phyloP scores from a whole-genome alignment of 2,797 vertebrate species.

The Cyprinella venusta region DNA sequence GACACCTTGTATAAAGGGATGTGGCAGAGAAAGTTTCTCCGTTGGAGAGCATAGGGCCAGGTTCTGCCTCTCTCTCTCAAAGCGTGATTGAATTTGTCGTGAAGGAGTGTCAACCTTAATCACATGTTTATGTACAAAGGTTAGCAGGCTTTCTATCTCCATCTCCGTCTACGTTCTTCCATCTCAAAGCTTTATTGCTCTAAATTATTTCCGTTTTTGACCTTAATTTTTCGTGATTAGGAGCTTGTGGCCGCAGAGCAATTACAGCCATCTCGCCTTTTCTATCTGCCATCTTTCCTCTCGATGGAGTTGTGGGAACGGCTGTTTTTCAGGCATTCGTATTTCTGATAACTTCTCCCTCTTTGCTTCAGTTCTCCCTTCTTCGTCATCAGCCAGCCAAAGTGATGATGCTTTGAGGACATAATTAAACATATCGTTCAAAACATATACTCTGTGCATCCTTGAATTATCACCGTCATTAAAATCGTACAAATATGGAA shows the following conservation, averaged over 20 bases:
- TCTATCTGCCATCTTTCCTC: neutral
- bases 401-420: slow-evolving; percentile 91
- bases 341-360: slow-evolving; percentile 42
- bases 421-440: slow-evolving; percentile 94
- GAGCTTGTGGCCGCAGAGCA: slow-evolving; percentile 34
- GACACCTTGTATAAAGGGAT: slow-evolving; percentile 82
- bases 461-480: slow-evolving; percentile 91
- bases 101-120: slow-evolving; percentile 93
- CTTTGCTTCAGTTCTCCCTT: slow-evolving; percentile 48
- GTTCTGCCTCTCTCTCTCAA: slow-evolving; percentile 86
- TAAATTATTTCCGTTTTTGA: slow-evolving; percentile 40
- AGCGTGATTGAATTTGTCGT: slow-evolving; percentile 91
- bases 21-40: slow-evolving; percentile 83
- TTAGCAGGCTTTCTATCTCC: slow-evolving; percentile 75
- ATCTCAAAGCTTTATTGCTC: slow-evolving; percentile 31
- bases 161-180: slow-evolving; percentile 22
- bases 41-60: slow-evolving; percentile 84
- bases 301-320: slow-evolving; percentile 5
- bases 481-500: slow-evolving; percentile 90
- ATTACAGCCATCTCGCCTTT: slow-evolving; percentile 39
- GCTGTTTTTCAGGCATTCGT: slow-evolving; percentile 34
- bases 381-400: slow-evolving; percentile 71
- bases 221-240: slow-evolving; percentile 36
- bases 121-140: slow-evolving; percentile 85
- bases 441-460: slow-evolving; percentile 89